Percentiles rank a stretch among this genome's conserved stretches.
These are phyloP conservation scores for Invenusta paracnida DNA, from an alignment of 2,888 invertebrate species.

Conservation along the genomic window DNA sequence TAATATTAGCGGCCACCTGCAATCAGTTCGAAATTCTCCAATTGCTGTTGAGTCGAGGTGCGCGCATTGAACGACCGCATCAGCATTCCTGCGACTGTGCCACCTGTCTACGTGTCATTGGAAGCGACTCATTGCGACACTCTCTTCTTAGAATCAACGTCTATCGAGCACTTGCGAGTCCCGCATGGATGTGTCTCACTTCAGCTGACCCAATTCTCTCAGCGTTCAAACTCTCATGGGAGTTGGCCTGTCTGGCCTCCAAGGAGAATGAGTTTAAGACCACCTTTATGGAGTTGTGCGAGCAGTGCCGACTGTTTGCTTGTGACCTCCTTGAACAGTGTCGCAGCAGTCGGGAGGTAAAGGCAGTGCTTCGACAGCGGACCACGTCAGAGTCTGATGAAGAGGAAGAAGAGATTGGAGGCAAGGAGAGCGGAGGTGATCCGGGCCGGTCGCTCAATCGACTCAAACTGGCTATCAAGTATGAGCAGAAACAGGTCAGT, in stretches of 20 bases:
- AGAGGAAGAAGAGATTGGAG: constrained; percentile 50
- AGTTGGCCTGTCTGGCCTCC: constrained; percentile 62
- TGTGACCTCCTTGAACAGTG: constrained; percentile 64
- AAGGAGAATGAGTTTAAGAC: constrained; percentile 64
- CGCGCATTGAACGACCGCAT: constrained; percentile 62
- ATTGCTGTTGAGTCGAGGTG: constrained; percentile 62
- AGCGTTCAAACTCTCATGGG: constrained; percentile 64
- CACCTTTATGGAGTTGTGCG: constrained; percentile 61
- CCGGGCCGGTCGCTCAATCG: constrained; percentile 48
- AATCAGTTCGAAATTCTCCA: constrained; percentile 66
- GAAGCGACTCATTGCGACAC: constrained; percentile 63
- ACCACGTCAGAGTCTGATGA: constrained; percentile 52
- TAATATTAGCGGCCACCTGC: constrained; percentile 63
- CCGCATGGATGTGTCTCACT: constrained; percentile 65
- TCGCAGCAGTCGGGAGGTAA: constrained; percentile 64
- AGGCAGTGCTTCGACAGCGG: constrained; percentile 62
- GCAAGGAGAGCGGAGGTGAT: constrained; percentile 54
- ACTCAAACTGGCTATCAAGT: constrained; percentile 64
- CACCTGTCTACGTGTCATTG: constrained; percentile 58
- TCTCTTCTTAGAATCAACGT: constrained; percentile 63
- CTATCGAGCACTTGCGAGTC: constrained; percentile 64
- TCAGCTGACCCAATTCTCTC: constrained; percentile 63
- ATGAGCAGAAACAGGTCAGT: constrained; percentile 65
- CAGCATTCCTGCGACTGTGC: constrained; percentile 62
- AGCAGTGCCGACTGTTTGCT: constrained; percentile 64